Evolutionary conservation across 2,888 invertebrate genomes (phyloP), one percentile per base, ranked within the genome.

Genomic region (Sesamia inferens): DNA sequence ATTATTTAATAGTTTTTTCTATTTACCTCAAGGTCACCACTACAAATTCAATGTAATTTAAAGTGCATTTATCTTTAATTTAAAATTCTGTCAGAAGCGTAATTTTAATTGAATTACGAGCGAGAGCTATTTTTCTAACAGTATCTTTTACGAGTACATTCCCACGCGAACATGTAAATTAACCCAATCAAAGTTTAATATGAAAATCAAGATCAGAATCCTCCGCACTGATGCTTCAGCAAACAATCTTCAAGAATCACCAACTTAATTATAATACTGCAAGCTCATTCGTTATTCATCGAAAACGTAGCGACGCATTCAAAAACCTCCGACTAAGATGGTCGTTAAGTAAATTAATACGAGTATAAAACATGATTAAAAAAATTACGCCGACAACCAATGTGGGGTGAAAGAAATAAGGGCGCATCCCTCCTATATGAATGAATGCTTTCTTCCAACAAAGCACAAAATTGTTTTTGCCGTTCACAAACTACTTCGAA

Each of bases 301-400:
- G 95, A 94, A 95, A 95, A 93, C 85, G 90, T 92, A 90, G 81
- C 90, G 91, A 91, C 84, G 91, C 93, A 92, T 92, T 88, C 91
- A 89, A 93, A 93, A 92, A 90, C 90, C 89, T 90, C 87, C 87
- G 84, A 88, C 92, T 93, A 93, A 94, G 94, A 92, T 86, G 90
- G 90, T 94, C 94, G 94, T 96, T 96, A 95, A 95, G 92, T 94
- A 95, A 96, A 96, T 96, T 95, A 96, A 96, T 96, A 94, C 92
- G 93, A 93, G 91, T 93, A 96, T 96, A 96, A 96, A 96, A 90
- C 93, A 96, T 95, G 96, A 96, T 96, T 96, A 95, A 96, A 96
- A 96, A 96, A 95, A 96, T 95, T 95, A 95, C 94, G 90, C 87
- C 92, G 93, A 94, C 94, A 92, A 88, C 89, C 88, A 85, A 88